Evolutionary conservation across 2,797 vertebrate genomes (phyloP).

Genomic region (Tenualosa thibaudeaui): DNA sequence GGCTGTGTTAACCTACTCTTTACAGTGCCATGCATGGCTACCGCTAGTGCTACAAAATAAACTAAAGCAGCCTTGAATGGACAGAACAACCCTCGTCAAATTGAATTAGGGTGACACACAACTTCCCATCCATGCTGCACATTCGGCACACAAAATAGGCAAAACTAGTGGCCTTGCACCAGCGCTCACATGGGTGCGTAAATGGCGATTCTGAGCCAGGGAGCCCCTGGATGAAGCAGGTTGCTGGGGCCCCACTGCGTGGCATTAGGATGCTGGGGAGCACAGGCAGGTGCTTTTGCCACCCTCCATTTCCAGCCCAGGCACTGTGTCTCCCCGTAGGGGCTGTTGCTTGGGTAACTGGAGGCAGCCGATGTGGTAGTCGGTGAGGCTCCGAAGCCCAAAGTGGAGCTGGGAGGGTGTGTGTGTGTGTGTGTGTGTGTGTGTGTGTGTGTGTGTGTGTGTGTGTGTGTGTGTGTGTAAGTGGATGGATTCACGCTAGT

Average conservation of each 20-base stretch:
- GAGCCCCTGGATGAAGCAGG: background rate
- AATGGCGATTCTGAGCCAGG: background rate
- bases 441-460: too few species aligned
- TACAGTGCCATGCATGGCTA: background rate
- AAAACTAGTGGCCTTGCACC: background rate
- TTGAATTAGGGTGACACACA: background rate
- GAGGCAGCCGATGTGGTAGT: constrained; percentile 52
- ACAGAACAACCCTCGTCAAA: background rate
- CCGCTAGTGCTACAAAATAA: background rate
- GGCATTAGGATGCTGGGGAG: constrained; percentile 62
- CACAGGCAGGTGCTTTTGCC: constrained; percentile 48
- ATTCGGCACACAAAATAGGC: background rate
- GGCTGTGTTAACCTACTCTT: background rate
- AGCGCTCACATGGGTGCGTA: background rate
- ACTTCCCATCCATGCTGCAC: background rate
- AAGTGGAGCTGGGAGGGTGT: background rate
- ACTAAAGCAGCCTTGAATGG: background rate
- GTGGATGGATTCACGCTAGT: background rate
- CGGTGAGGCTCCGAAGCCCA: constrained; percentile 39
- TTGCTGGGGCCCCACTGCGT: background rate
- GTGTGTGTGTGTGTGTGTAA: background rate
- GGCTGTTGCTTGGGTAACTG: constrained; percentile 71
- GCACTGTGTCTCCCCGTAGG: constrained; percentile 48
- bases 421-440: too few species aligned
- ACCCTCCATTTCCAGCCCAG: constrained; percentile 48